A percentile compares a stretch with the other conserved stretches of the same genome.
These are phyloP conservation scores for Dryobates pubescens DNA, from an alignment of 2,797 vertebrate genomes.

Conservation along the genomic window DNA sequence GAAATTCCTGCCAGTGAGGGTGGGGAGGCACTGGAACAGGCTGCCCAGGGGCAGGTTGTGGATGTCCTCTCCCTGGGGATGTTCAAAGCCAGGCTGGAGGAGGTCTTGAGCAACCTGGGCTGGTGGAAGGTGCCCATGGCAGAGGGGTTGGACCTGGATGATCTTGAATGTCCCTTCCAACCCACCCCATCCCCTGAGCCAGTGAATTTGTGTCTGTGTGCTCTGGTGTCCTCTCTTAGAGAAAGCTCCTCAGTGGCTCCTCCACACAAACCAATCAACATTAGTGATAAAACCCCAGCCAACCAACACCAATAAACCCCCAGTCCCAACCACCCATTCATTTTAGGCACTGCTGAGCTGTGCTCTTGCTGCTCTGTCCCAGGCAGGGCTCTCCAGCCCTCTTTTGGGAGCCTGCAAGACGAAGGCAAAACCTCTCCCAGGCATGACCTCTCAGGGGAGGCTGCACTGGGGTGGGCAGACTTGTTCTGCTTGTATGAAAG, in stretches of 20 bases:
- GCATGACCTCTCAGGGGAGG: background rate
- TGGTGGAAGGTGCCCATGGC: no score
- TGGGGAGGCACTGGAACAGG: no score
- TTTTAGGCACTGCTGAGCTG: background rate
- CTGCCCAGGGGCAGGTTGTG: no score
- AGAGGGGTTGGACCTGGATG: no score
- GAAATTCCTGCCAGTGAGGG: no score
- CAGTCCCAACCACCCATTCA: background rate
- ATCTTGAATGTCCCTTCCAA: no score
- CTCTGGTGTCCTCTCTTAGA: background rate
- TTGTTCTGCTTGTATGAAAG: background rate
- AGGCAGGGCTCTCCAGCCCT: background rate
- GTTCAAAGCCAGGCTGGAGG: no score
- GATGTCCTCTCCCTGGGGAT: no score
- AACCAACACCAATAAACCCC: no score
- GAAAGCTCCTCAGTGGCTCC: background rate
- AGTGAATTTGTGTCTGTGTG: background rate
- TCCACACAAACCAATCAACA: background rate
- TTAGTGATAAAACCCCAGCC: background rate
- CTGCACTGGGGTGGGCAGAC: background rate
- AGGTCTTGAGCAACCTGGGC: no score
- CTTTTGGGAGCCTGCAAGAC: background rate
- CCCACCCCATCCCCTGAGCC: no score
- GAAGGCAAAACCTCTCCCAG: background rate
- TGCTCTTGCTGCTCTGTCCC: background rate